phyloP scores from a whole-genome alignment of 2,888 invertebrate genomes.

The Uloborus plumipes region DNA sequence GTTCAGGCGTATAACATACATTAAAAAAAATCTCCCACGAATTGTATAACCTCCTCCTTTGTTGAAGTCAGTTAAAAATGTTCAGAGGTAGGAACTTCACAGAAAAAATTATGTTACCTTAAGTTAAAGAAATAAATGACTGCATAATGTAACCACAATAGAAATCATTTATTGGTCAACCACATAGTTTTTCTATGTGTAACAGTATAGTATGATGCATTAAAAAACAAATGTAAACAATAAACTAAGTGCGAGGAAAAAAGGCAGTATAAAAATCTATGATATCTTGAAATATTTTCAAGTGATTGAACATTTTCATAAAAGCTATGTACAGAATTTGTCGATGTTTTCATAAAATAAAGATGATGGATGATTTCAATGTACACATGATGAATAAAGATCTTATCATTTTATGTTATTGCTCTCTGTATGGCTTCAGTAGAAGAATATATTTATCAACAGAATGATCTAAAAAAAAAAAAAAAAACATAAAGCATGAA shows the following conservation, averaged over 20 bases:
- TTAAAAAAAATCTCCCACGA: no score
- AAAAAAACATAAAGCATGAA: not conserved
- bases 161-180: constrained; percentile 57
- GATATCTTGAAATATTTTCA: constrained; percentile 1
- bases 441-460: constrained; percentile 44
- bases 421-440: constrained; percentile 37
- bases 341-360: not conserved
- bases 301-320: not conserved
- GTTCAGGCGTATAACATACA: no score
- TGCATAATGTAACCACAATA: constrained; percentile 17
- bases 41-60: no score
- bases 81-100: no score
- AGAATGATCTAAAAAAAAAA: constrained; percentile 37
- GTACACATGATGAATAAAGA: not conserved
- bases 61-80: no score
- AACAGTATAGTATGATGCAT: constrained; percentile 20
- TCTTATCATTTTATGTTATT: not conserved
- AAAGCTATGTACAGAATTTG: constrained; percentile 30
- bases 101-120: not conserved
- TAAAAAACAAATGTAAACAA: constrained; percentile 40
- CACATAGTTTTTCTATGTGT: constrained; percentile 39
- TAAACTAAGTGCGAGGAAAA: constrained; percentile 28
- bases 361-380: not conserved
- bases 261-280: constrained; percentile 28
- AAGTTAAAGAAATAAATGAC: not conserved